Percentiles rank a stretch among this genome's conserved stretches.
Conservation (phyloP, 2,797 vertebrate species). For the Botia almorhae region DNA sequence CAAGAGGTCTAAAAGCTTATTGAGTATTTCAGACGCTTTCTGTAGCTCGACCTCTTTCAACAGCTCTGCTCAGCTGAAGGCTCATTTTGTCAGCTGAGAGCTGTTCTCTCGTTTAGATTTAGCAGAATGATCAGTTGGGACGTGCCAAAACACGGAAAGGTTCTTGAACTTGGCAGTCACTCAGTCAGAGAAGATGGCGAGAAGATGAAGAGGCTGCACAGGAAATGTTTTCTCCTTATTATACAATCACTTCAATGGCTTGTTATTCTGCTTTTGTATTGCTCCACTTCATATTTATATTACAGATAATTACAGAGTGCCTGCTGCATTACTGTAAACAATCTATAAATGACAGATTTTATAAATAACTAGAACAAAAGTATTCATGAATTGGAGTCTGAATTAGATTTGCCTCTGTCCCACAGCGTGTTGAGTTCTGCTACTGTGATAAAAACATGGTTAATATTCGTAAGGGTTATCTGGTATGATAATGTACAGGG, state of each 20-base stretch:
- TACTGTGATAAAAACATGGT: too few relatives aligned
- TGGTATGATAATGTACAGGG: too few relatives aligned
- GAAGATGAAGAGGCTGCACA: constrained; percentile 19
- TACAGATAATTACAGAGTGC: neutral
- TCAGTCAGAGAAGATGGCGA: constrained; percentile 24
- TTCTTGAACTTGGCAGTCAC: constrained; percentile 38
- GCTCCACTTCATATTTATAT: constrained; percentile 31
- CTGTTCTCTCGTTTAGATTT: constrained; percentile 49
- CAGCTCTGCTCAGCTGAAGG: constrained; percentile 40
- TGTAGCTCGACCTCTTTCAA: constrained; percentile 47
- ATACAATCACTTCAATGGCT: constrained; percentile 8
- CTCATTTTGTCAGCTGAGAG: constrained; percentile 55
- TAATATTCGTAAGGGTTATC: too few relatives aligned
- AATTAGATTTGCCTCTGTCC: too few relatives aligned
- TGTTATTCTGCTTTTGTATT: constrained; percentile 15
- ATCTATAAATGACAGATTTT: neutral
- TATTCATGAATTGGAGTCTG: too few relatives aligned
- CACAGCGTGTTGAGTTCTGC: too few relatives aligned
- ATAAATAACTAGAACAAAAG: too few relatives aligned
- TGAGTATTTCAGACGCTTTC: constrained; percentile 47
- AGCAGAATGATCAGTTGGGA: constrained; percentile 39
- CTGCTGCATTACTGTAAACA: neutral
- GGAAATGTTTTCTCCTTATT: constrained; percentile 26
- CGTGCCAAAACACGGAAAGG: constrained; percentile 42
- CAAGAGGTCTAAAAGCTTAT: constrained; percentile 52